Conservation (phyloP, 2,797 vertebrate genomes). For the Mareca strepera region DNA sequence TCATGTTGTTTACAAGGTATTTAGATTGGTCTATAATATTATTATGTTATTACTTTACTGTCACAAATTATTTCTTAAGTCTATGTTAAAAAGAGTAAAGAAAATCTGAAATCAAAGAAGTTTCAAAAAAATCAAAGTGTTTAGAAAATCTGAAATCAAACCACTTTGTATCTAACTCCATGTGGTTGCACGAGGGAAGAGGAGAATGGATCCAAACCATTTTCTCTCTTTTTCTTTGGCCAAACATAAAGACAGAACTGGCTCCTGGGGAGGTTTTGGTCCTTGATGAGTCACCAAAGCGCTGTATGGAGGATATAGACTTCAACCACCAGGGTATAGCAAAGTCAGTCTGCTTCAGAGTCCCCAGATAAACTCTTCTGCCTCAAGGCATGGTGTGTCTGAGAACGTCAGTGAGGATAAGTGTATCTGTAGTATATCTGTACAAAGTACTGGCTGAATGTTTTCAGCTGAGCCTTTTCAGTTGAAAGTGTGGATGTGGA, state of each 20-base stretch:
- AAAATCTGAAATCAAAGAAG: not conserved
- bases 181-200: not conserved
- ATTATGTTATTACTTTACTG: not conserved
- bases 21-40: not conserved
- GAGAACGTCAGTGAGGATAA: not conserved
- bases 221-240: not conserved
- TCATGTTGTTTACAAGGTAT: not conserved
- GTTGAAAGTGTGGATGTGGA: not conserved
- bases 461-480: not conserved
- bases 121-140: not conserved
- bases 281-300: not conserved
- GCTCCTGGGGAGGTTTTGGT: accelerated
- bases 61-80: not conserved
- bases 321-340: not conserved
- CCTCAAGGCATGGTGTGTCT: not conserved
- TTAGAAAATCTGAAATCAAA: not conserved
- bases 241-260: not conserved
- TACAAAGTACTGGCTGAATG: not conserved
- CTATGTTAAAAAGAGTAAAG: not conserved
- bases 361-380: not conserved
- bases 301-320: accelerated
- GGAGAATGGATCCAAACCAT: not conserved
- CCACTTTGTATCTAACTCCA: no score
- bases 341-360: not conserved
- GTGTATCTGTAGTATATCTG: accelerated